Base-by-base conservation (phyloP, 1,140 invertebrate species). In the Agraylea sexmaculata region DNA sequence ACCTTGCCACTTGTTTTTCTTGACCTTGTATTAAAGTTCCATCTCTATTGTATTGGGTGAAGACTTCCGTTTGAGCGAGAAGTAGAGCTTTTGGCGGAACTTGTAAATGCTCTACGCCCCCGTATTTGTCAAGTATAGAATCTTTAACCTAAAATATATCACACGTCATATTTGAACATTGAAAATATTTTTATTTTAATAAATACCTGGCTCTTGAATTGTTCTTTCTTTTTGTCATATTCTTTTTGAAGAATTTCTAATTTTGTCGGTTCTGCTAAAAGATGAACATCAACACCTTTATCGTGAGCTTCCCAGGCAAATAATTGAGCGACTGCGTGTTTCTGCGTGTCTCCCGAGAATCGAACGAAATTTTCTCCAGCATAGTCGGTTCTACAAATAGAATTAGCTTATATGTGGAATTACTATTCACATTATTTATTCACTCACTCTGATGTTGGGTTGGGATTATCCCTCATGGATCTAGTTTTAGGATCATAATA, bases 401-500 rank as follows among this genome's bases (percentile, higher is more conserved):
- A 37, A 37, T 16, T 37, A 30, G 32, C 4, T 29, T 15, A 29
- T 39, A 33, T 31, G 12, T 37, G 12, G 4, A 30, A 20, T n/a
- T 21, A 42, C 5, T 1, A 43, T 22, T 31, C 29, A 11, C 20
- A 28, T 32, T 25, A 69, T 73, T 70, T 60, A 83, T 73, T 88
- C 84, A 49, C 75, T 66, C 2, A 76, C 74, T 17, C 70, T 73
- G 4, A n/a, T n/a, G n/a, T n/a, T n/a, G 80, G 77, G 56, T 90
- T 88, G 4, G 95, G 95, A 72, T 99, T 96, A 53, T 96, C 94
- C 41, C 95, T 77, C 96, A 99, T 99, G 0, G 94, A 90, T 41
- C 95, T 70, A 0, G 93, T 96, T 68, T 99, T 98, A 0, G 93
- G 93, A 69, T 99, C 96, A 66, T 99, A 99, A 62, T 96, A 97